phyloP scores from a whole-genome alignment of 2,113 vertebrate genomes.

The Odocoileus hemionus region DNA sequence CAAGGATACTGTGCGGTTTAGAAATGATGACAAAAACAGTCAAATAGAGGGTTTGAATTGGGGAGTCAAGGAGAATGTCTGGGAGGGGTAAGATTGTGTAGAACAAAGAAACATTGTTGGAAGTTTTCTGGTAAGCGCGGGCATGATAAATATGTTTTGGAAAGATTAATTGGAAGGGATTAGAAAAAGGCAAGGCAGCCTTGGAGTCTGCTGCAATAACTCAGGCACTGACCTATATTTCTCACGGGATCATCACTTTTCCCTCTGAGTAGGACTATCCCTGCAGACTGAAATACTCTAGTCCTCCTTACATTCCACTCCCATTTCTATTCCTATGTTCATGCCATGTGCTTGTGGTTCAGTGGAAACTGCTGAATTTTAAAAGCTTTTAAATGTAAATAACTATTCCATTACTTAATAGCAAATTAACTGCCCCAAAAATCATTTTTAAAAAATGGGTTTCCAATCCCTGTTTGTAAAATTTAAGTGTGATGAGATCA shows the following conservation, averaged over 20 bases:
- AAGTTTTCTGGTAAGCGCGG: not conserved
- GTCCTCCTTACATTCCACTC: not conserved
- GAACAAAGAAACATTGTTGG: conserved; percentile 20
- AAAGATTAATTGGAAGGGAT: conserved; percentile 41
- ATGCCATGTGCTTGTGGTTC: not conserved
- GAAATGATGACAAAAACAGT: conserved; percentile 15
- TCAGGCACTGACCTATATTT: conserved; percentile 24
- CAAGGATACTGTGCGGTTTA: not conserved
- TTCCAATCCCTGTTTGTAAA: not conserved
- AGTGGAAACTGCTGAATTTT: not conserved
- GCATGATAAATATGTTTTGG: conserved; percentile 27
- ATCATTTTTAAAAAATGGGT: not conserved
- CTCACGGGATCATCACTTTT: not conserved
- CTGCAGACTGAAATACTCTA: not conserved
- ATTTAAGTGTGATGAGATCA: not conserved
- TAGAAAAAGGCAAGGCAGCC: not conserved
- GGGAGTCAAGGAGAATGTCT: not conserved
- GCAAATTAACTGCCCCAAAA: not conserved
- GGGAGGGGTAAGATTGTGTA: not conserved
- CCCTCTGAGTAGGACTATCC: not conserved
- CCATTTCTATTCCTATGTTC: not conserved
- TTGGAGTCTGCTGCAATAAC: not conserved
- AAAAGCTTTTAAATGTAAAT: not conserved
- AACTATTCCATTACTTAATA: not conserved
- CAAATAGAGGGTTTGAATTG: not conserved